Conservation (phyloP, 2,888 invertebrate genomes). For the Eremobia ochroleuca region DNA sequence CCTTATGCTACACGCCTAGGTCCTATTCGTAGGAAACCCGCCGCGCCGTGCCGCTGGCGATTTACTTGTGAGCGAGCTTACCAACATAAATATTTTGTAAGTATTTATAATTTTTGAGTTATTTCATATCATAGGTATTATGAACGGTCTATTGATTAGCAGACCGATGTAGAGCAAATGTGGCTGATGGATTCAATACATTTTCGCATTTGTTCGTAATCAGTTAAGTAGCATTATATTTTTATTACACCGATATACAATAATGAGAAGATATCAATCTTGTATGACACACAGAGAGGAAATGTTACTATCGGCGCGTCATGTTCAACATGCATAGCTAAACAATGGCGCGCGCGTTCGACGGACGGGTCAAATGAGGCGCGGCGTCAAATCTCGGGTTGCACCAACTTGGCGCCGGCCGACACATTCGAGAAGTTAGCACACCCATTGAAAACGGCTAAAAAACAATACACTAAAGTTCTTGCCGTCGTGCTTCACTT, state of each 20-base stretch:
- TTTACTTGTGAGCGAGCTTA: constrained; percentile 61
- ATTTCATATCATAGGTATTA: not conserved
- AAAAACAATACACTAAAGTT: constrained; percentile 81
- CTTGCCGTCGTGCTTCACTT: constrained; percentile 82
- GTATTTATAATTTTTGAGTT: not conserved
- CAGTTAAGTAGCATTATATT: constrained; percentile 20
- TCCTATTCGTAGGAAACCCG: constrained; percentile 71
- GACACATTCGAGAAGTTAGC: constrained; percentile 85
- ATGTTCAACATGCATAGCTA: constrained; percentile 82
- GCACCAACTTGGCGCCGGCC: constrained; percentile 87
- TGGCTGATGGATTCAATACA: not conserved
- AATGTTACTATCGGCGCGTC: constrained; percentile 75
- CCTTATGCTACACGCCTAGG: constrained; percentile 80
- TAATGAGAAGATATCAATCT: constrained; percentile 69
- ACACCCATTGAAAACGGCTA: constrained; percentile 80
- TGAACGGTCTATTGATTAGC: not conserved
- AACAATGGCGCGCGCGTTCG: constrained; percentile 85
- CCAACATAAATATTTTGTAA: constrained; percentile 5
- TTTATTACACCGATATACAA: constrained; percentile 51
- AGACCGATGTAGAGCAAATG: not conserved
- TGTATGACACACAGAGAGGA: constrained; percentile 76
- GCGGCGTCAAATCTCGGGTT: constrained; percentile 88
- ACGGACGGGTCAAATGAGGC: constrained; percentile 88
- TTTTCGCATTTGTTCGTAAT: not conserved
- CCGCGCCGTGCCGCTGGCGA: constrained; percentile 63